Evolutionary conservation across 2,113 vertebrate genomes (phyloP).

Genomic region (Bubalus kerabau): DNA sequence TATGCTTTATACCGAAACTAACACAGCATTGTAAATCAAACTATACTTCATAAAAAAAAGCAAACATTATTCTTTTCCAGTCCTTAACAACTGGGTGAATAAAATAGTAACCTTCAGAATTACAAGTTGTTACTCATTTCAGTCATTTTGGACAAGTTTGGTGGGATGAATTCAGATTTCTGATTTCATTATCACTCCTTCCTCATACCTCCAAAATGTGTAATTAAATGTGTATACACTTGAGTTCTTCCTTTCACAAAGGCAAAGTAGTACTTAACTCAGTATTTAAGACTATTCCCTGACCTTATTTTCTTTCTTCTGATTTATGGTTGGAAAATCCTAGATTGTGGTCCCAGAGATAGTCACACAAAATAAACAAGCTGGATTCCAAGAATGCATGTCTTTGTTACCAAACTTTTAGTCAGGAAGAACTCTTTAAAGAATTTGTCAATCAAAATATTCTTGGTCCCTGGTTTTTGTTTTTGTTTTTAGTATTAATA

Average conservation of each 20-base stretch:
- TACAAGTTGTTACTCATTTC: not conserved
- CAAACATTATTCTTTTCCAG: not conserved
- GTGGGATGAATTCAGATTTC: slow-evolving; percentile 6
- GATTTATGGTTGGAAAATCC: not conserved
- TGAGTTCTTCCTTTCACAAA: slow-evolving; percentile 22
- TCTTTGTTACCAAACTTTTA: not conserved
- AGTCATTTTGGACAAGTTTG: not conserved
- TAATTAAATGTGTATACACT: not conserved
- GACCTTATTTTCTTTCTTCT: slow-evolving; percentile 18
- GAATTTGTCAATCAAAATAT: not conserved
- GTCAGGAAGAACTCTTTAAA: not conserved
- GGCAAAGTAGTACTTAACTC: not conserved
- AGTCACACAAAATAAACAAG: not conserved
- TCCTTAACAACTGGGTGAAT: not conserved
- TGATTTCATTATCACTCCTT: not conserved
- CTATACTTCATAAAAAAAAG: not conserved
- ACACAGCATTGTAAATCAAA: not conserved
- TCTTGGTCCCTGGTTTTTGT: not conserved
- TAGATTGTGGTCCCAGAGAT: not conserved
- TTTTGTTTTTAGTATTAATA: not conserved
- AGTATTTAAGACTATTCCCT: not conserved
- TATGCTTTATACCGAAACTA: not conserved
- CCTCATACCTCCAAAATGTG: not conserved
- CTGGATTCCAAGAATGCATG: not conserved
- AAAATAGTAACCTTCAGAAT: not conserved